Conservation (phyloP, 2,888 invertebrate species). For the Aphodius sticticus region DNA sequence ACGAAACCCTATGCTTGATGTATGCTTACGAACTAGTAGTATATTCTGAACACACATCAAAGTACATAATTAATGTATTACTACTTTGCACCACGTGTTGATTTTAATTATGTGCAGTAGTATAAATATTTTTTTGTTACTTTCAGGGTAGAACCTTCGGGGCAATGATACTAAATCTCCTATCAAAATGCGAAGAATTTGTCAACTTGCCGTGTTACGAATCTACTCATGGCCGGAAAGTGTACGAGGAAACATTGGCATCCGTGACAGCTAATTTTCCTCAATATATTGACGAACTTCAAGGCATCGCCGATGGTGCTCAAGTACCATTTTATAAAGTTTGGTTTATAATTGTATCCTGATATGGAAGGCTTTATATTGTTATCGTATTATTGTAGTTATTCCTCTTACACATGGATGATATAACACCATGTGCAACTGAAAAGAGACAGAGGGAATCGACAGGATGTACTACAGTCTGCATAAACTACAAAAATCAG, state of each 20-base stretch:
- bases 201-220: constrained; percentile 75
- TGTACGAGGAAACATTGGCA: constrained; percentile 78
- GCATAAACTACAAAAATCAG: constrained; percentile 27
- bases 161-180: constrained; percentile 74
- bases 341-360: constrained; percentile 39
- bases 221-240: constrained; percentile 71
- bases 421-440: constrained; percentile 71
- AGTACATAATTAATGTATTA: too few relatives aligned
- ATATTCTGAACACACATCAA: too few relatives aligned
- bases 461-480: constrained; percentile 49
- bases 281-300: constrained; percentile 82
- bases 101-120: too few relatives aligned
- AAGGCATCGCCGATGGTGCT: constrained; percentile 87
- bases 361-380: background rate
- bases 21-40: too few relatives aligned
- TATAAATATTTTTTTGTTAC: constrained; percentile 30
- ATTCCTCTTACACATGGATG: constrained; percentile 85
- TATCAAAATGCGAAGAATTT: constrained; percentile 67
- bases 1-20: too few relatives aligned
- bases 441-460: constrained; percentile 68
- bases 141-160: constrained; percentile 82
- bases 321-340: constrained; percentile 85
- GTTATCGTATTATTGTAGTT: constrained; percentile 64
- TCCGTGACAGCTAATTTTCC: constrained; percentile 76
- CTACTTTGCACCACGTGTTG: too few relatives aligned